Base-by-base conservation (phyloP, 2,797 vertebrate genomes). In the Bradypus variegatus region DNA sequence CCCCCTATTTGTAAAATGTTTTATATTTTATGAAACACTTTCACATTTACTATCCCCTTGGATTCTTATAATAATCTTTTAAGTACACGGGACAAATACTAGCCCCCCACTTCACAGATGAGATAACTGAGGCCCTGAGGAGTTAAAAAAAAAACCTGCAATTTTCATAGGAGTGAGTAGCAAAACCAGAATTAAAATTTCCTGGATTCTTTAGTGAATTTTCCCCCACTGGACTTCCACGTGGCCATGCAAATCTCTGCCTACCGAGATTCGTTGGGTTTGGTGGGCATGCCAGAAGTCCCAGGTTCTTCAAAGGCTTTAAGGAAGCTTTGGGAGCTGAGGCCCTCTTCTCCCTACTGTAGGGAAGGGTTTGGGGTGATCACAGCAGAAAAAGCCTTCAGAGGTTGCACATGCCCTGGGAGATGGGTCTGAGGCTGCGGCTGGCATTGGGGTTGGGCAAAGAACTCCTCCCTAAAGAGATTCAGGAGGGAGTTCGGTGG, bases 1-100 rank as follows among this genome's bases (percentile, higher is more conserved):
- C 62, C 31, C 89, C 62, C 38, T 15, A 19, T 84, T 75, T 65
- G 36, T 90, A 60, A 58, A 75, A 19, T 50, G 31, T 67, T 64
- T 88, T 67, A 67, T 25, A 50, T 73, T 60, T 86, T 62, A 72
- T n/a, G 33, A 84, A 77, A 90, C 18, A 82, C n/a, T 82, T 38
- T 73, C n/a, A 21, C 31, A 23, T 65, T 69, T 84, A 69, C 50
- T 55, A 86, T 76, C 29, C 78, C 78, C 21, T 91, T 55, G 69
- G 65, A 33, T 85, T 78, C 67, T 72, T 89, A 38, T 5, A 85
- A 69, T 18, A 53, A 64, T 77, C 84, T n/a, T 80, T n/a, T 45
- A 53, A 41, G 55, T 50, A 77, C 19, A 75, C 8, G 53, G 38
- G 48, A 65, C 48, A 55, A 64, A 80, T 19, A 58, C 31, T 8